Percentiles rank a stretch among this genome's conserved stretches.
Conservation (phyloP, 2,888 invertebrate genomes). For the Cephus runcator region DNA sequence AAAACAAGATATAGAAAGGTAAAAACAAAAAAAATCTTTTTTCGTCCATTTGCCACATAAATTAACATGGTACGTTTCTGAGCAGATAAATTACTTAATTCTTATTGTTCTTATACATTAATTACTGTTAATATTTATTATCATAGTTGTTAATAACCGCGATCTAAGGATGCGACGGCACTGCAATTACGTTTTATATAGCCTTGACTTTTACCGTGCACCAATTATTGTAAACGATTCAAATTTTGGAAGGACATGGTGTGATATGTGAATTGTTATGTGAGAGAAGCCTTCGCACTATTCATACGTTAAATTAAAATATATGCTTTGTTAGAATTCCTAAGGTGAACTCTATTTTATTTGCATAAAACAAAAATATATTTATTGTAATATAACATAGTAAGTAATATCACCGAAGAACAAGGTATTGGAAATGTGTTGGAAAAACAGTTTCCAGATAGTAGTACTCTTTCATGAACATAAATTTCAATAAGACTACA, state of each 20-base stretch:
- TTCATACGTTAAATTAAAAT: constrained; percentile 43
- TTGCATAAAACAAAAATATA: constrained; percentile 11
- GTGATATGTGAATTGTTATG: constrained; percentile 37
- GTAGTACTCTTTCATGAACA: background rate
- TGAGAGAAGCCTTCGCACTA: constrained; percentile 39
- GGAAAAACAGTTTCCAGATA: background rate
- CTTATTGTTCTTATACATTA: background rate
- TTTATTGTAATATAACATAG: constrained; percentile 15
- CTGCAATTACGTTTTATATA: background rate
- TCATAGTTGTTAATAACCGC: background rate
- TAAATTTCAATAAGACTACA: background rate
- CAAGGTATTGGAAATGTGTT: background rate
- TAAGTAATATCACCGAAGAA: background rate
- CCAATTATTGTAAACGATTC: background rate
- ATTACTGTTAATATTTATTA: background rate
- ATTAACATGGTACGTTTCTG: background rate
- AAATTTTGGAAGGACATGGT: background rate
- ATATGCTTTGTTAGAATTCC: constrained; percentile 55
- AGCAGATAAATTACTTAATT: background rate
- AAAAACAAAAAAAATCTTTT: background rate
- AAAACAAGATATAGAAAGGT: background rate
- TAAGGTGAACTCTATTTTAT: constrained; percentile 4
- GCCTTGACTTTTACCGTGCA: background rate
- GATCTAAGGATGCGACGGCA: background rate
- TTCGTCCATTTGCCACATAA: background rate